phyloP scores from a whole-genome alignment of 2,888 invertebrate species.

The Mythimna ferrago region DNA sequence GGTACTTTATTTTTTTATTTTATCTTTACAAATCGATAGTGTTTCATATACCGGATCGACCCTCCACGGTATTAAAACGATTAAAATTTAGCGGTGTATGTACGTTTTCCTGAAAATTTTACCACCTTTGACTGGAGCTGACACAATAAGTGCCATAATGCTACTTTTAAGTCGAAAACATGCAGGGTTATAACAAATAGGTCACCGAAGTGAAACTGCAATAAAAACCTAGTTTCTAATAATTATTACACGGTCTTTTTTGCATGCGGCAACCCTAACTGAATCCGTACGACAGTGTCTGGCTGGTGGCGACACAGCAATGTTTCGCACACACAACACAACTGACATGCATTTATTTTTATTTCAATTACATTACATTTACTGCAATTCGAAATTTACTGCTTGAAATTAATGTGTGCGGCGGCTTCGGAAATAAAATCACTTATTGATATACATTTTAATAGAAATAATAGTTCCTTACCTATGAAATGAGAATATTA shows the following conservation, averaged over 20 bases:
- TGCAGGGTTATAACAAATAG: too few species aligned
- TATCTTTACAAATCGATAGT: too few species aligned
- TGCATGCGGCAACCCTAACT: conserved; percentile 68
- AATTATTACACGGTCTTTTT: not conserved
- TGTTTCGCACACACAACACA: conserved; percentile 44
- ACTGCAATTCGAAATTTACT: conserved; percentile 12
- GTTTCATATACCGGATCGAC: too few species aligned
- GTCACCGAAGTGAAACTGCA: not conserved
- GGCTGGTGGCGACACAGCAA: conserved; percentile 67
- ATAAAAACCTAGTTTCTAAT: not conserved
- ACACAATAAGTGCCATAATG: too few species aligned
- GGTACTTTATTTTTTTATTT: too few species aligned
- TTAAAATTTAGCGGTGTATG: too few species aligned
- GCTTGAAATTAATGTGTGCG: not conserved
- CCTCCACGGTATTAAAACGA: too few species aligned
- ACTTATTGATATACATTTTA: too few species aligned
- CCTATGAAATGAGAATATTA: too few species aligned
- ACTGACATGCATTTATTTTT: conserved; percentile 58
- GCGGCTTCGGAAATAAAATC: not conserved
- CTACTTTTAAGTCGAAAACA: not conserved
- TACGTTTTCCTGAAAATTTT: too few species aligned
- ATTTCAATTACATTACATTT: conserved; percentile 51
- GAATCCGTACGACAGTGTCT: conserved; percentile 82
- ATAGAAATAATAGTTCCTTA: not conserved
- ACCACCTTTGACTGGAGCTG: too few species aligned